Conservation (phyloP, 2,113 vertebrate species). For the Sterna hirundo region DNA sequence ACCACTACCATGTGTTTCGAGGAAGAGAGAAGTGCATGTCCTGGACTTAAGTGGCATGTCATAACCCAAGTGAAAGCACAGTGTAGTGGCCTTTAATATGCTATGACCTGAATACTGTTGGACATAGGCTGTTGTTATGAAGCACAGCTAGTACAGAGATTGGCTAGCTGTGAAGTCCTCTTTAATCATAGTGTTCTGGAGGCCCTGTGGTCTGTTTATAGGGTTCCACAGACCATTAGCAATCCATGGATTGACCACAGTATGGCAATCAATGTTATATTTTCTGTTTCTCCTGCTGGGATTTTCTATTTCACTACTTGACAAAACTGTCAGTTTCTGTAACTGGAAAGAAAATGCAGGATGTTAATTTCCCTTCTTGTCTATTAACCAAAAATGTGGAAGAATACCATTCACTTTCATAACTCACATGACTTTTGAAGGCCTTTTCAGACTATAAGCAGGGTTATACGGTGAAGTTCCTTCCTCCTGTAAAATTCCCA, state of each 20-base stretch:
- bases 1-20: not conserved
- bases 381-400: not conserved
- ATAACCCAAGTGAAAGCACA: not conserved
- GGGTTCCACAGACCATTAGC: not conserved
- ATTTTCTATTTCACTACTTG: not conserved
- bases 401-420: not conserved
- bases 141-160: not conserved
- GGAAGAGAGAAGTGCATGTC: not conserved
- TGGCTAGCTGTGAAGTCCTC: not conserved
- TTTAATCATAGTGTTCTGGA: not conserved
- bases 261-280: not conserved
- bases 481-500: not conserved
- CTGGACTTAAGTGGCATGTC: not conserved
- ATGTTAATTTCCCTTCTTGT: not conserved
- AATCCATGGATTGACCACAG: not conserved
- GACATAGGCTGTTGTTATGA: not conserved
- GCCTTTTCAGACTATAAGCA: not conserved
- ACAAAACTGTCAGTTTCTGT: not conserved
- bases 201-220: not conserved
- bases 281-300: not conserved
- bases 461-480: not conserved
- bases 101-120: not conserved
- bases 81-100: not conserved
- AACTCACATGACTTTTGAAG: not conserved
- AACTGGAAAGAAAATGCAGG: not conserved